A percentile compares a stretch with the other conserved stretches of the same genome.
Evolutionary conservation across 2,888 invertebrate genomes (phyloP).

Genomic region (Ophion slaviceki): DNA sequence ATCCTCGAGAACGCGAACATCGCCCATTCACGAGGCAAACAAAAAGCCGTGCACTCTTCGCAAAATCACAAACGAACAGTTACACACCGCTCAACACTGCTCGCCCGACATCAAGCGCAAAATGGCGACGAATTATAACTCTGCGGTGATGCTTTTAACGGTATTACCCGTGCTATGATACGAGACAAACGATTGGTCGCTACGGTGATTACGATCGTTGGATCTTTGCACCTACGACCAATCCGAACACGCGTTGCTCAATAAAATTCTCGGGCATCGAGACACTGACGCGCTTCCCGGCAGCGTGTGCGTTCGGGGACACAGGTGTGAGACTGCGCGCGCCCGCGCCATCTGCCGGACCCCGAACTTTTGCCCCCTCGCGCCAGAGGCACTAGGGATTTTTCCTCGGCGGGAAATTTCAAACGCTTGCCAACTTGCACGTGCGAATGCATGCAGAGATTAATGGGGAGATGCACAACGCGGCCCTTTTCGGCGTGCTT

Average conservation of each 20-base stretch:
- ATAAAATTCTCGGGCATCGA: not conserved
- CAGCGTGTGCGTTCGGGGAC: not conserved
- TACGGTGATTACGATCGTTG: constrained; percentile 5
- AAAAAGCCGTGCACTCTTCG: constrained; percentile 65
- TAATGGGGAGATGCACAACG: too few relatives aligned
- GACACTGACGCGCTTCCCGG: not conserved
- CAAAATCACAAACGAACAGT: constrained; percentile 71
- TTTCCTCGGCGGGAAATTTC: constrained; percentile 25
- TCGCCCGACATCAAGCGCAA: constrained; percentile 73
- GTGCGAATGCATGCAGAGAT: not conserved
- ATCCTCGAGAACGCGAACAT: constrained; percentile 68
- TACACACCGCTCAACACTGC: constrained; percentile 60
- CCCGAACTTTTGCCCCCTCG: not conserved
- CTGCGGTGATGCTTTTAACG: constrained; percentile 67
- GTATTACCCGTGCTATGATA: constrained; percentile 63
- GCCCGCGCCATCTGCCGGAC: constrained; percentile 1
- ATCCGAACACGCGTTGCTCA: constrained; percentile 39
- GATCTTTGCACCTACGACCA: constrained; percentile 44
- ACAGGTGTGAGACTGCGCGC: not conserved
- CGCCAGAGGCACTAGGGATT: constrained; percentile 8
- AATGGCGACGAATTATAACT: constrained; percentile 74
- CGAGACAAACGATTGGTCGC: constrained; percentile 65
- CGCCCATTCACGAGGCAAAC: constrained; percentile 64
- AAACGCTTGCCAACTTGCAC: not conserved
- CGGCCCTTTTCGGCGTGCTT: too few relatives aligned